A percentile compares a stretch with the other conserved stretches of the same genome.
Conservation (phyloP, 2,888 invertebrate genomes). For the Lomographa bimaculata region DNA sequence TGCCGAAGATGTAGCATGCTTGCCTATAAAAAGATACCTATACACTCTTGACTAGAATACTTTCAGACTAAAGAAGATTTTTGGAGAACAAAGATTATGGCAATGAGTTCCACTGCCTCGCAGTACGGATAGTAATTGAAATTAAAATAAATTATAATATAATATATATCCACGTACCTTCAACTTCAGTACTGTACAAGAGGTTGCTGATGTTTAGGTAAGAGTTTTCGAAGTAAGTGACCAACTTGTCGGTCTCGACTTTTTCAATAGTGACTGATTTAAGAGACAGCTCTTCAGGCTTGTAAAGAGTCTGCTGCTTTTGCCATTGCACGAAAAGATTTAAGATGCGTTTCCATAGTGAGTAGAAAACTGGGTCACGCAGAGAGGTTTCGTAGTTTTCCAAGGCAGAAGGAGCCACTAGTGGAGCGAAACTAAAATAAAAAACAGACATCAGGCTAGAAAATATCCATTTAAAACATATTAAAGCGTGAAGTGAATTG, state of each 20-base stretch:
- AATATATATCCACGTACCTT: no score
- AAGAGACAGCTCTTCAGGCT: constrained; percentile 82
- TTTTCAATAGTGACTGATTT: constrained; percentile 85
- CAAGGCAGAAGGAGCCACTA: constrained; percentile 84
- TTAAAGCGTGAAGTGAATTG: no score
- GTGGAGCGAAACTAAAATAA: constrained; percentile 51
- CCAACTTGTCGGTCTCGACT: constrained; percentile 85
- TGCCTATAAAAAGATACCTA: no score
- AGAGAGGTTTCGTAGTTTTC: constrained; percentile 86
- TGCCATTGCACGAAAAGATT: constrained; percentile 85
- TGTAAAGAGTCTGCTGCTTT: constrained; percentile 84
- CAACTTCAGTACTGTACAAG: constrained; percentile 46
- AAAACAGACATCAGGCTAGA: no score
- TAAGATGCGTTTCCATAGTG: constrained; percentile 84
- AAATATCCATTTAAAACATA: no score
- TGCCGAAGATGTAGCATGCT: no score
- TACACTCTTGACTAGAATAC: no score
- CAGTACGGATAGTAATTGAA: no score
- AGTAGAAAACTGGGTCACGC: constrained; percentile 88
- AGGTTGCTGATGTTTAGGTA: constrained; percentile 82
- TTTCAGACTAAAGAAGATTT: no score
- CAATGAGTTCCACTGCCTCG: no score
- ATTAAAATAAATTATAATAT: no score
- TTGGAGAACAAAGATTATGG: no score
- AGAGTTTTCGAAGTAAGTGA: constrained; percentile 87